Conservation (phyloP, 2,113 vertebrate genomes). For the Sakesphorus luctuosus region DNA sequence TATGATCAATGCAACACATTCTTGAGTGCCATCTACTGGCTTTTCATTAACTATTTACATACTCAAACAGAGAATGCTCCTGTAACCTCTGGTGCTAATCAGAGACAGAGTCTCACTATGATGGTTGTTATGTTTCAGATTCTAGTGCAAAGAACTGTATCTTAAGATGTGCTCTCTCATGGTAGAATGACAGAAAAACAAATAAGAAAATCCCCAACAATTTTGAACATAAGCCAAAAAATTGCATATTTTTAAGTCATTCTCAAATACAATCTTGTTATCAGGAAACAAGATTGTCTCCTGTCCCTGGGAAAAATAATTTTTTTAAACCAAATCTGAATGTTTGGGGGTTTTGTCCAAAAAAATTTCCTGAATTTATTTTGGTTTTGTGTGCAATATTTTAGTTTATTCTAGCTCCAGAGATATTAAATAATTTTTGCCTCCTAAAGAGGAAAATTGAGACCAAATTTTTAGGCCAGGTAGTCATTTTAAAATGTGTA, state of each 20-base stretch:
- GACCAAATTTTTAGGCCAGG: background rate
- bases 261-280: background rate
- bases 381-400: background rate
- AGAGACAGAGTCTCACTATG: background rate
- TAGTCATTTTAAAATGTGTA: background rate
- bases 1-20: background rate
- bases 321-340: background rate
- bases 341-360: background rate
- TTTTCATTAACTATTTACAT: conserved; percentile 20
- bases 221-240: background rate
- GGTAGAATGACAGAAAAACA: background rate
- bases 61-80: background rate
- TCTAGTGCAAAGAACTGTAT: background rate
- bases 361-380: background rate
- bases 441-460: background rate
- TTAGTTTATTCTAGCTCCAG: background rate
- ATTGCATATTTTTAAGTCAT: background rate
- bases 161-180: background rate
- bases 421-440: background rate
- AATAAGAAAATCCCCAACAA: background rate
- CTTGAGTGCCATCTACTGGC: conserved; percentile 54
- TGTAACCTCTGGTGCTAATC: background rate
- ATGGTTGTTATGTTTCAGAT: background rate
- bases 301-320: background rate
- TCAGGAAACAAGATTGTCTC: background rate